A percentile compares a stretch with the other conserved stretches of the same genome.
These are phyloP conservation scores for Coelopa frigida DNA, from an alignment of 1,140 invertebrate species.

Conservation along the genomic window DNA sequence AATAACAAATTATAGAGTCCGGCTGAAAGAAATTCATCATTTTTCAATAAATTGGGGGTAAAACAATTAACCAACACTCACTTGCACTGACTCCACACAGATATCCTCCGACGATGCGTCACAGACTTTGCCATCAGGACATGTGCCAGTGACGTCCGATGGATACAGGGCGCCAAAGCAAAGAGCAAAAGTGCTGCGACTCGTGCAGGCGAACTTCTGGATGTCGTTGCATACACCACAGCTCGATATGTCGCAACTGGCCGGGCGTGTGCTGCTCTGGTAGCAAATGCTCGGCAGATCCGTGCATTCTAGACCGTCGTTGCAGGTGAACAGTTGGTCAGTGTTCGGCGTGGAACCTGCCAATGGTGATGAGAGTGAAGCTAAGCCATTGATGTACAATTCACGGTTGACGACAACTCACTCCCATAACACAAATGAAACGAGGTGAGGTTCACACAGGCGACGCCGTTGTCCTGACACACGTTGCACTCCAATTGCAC, in stretches of 20 bases:
- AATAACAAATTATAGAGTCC: constrained; percentile 11
- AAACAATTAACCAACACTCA: not conserved
- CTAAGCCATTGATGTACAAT: not conserved
- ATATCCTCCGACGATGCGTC: constrained; percentile 8
- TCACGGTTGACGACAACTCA: not conserved
- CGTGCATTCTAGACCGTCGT: constrained; percentile 34
- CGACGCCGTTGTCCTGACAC: constrained; percentile 33
- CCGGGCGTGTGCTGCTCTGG: constrained; percentile 23
- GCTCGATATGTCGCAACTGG: constrained; percentile 35
- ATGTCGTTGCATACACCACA: constrained; percentile 30
- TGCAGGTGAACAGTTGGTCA: constrained; percentile 27
- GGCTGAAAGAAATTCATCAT: constrained; percentile 8
- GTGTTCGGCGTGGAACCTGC: constrained; percentile 11
- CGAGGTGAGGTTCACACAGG: constrained; percentile 33
- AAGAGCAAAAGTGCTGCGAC: constrained; percentile 29
- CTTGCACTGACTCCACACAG: constrained; percentile 10
- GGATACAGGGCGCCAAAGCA: constrained; percentile 32
- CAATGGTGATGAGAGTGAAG: not conserved
- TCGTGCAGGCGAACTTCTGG: constrained; percentile 33
- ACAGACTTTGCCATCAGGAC: constrained; percentile 17
- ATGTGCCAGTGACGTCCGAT: constrained; percentile 12
- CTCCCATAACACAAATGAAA: constrained; percentile 33
- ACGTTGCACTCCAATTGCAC: constrained; percentile 21
- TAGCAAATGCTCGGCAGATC: constrained; percentile 34
- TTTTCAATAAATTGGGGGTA: not conserved